Evolutionary conservation across 2,888 invertebrate genomes (phyloP).

Genomic region (Melinaea marsaeus): DNA sequence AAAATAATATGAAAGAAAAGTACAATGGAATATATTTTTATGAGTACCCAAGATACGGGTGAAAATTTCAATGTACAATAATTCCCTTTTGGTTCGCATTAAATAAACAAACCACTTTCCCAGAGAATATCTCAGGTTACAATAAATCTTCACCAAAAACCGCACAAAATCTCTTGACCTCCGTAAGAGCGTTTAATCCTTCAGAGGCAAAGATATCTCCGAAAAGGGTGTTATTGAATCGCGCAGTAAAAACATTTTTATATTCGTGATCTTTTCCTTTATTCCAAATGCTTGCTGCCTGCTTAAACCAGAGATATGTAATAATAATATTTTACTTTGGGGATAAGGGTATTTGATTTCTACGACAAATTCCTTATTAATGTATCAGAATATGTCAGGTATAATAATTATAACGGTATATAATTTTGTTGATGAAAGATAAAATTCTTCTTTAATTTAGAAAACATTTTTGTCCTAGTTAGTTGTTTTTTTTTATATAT

Average conservation of each 20-base stretch:
- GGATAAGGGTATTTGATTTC: not conserved
- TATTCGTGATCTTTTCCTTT: constrained; percentile 10
- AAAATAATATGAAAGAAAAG: no score
- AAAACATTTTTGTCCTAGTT: no score
- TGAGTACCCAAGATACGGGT: no score
- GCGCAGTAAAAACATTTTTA: constrained; percentile 16
- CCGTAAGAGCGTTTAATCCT: constrained; percentile 14
- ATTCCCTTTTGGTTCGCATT: no score
- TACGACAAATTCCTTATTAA: not conserved
- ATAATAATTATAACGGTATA: no score
- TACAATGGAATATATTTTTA: no score
- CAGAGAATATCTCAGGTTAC: constrained; percentile 3
- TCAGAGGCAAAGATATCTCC: constrained; percentile 17
- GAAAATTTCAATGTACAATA: no score
- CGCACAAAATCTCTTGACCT: constrained; percentile 12
- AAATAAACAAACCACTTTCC: not conserved
- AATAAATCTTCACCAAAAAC: constrained; percentile 6
- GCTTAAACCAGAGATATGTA: not conserved
- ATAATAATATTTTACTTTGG: not conserved
- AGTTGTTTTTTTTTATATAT: no score
- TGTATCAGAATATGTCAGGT: no score
- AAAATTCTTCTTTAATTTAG: no score
- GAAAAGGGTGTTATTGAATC: constrained; percentile 14
- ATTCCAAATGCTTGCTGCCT: constrained; percentile 2
- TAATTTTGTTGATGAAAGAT: no score